Evolutionary conservation across 2,888 invertebrate genomes (phyloP), one percentile per base, ranked within the genome.

Genomic region (Cyrtodaria siliqua): DNA sequence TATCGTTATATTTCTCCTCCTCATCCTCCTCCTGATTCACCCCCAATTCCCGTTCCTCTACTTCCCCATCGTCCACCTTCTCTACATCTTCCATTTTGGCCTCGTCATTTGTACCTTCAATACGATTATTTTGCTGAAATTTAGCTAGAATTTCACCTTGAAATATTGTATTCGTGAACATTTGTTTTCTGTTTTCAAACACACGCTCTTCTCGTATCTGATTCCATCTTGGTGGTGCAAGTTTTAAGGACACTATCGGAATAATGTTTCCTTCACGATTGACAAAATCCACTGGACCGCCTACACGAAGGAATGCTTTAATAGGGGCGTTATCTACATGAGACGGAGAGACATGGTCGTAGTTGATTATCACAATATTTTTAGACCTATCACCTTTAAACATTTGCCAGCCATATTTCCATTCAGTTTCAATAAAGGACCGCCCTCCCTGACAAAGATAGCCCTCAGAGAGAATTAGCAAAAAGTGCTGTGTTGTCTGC

Each of bases 361-460:
- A 76, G 33, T 76, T 76, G n/a, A 76, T 47, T 1, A 70, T 14
- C 1, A 70, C 56, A 8, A 70, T 61, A 18, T 61, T 76, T 53
- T 76, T 68, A 1, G 18, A 33, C 14, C 24, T 33, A 29, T 69
- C 55, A 12, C 12, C 33, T 44, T 61, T 60, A 29, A 57, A 74
- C 55, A 57, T 57, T 27, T 70, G 29, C 69, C 62, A 66, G 2
- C 67, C 62, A 40, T 70, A 70, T 49, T 70, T 66, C 66, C 70
- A 74, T 70, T 73, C 79, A n/a, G 61, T 61, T 14, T 66, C 70
- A 23, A 47, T 70, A 57, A 66, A 74, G 23, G 29, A 47, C 12
- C 44, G 26, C 29, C 42, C 62, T 12, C 53, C 55, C 1, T 53
- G 44, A 20, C 29, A 14, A 18, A 66, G 26, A 42, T 70, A 79